Conservation (phyloP, 2,888 invertebrate species). For the Vannuccia rotundouncinata region DNA sequence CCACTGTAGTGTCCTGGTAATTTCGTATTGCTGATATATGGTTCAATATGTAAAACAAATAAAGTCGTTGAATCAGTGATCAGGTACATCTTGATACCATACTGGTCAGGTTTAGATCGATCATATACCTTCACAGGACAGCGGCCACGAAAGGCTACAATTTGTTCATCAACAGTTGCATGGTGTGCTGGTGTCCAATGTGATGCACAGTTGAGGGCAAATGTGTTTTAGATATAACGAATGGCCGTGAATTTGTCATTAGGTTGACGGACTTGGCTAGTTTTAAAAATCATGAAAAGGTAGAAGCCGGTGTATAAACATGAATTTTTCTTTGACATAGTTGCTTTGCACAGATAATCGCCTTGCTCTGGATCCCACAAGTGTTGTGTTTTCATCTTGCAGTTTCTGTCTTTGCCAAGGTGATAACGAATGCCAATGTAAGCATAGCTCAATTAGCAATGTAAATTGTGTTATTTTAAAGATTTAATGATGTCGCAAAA, state of each 20-base stretch:
- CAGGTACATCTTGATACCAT: constrained; percentile 4
- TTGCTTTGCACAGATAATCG: not conserved
- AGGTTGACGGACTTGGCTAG: not conserved
- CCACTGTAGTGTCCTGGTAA: not conserved
- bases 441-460: constrained; percentile 19
- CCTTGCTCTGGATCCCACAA: not conserved
- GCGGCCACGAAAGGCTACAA: not conserved
- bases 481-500: constrained; percentile 17
- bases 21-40: not conserved
- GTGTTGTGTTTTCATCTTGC: not conserved
- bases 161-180: constrained; percentile 16
- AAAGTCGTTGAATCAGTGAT: constrained; percentile 22
- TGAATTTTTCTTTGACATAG: constrained; percentile 2
- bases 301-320: not conserved
- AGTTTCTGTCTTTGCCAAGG: not conserved
- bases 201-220: not conserved
- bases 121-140: constrained; percentile 10
- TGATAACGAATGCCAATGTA: constrained; percentile 18
- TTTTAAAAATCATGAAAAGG: not conserved
- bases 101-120: not conserved
- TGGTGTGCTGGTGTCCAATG: constrained; percentile 1
- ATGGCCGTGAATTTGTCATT: not conserved
- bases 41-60: not conserved
- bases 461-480: constrained; percentile 11
- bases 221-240: not conserved